These are phyloP conservation scores for Hyposmocoma kahamanoa DNA, from an alignment of 1,140 invertebrate genomes.

Conservation along the genomic window DNA sequence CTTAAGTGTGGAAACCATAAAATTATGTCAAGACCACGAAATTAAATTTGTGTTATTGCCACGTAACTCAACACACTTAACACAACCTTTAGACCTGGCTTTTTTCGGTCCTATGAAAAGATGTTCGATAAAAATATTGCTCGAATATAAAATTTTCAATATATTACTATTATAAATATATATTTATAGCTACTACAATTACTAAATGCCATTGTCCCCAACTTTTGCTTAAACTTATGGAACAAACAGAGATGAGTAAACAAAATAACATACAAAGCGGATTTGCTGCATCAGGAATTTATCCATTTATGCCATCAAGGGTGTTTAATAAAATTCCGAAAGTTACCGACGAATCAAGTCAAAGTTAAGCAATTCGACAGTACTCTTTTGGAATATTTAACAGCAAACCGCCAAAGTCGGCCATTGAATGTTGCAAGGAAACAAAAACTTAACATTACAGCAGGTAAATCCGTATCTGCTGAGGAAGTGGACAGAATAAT, in stretches of 20 bases:
- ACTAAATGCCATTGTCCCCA: neutral
- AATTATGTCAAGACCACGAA: conserved; percentile 33
- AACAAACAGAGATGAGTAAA: neutral
- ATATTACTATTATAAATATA: neutral
- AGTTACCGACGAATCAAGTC: neutral
- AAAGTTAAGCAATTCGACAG: neutral
- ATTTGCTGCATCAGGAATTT: neutral
- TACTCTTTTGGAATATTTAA: neutral
- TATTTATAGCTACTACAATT: no score
- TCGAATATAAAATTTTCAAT: conserved; percentile 6
- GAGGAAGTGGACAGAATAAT: no score
- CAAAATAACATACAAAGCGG: neutral
- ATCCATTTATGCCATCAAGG: neutral
- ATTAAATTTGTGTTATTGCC: conserved; percentile 28
- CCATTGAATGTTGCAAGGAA: neutral
- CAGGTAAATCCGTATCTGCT: neutral
- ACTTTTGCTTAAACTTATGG: neutral
- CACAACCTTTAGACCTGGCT: conserved; percentile 55
- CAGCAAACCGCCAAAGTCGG: neutral
- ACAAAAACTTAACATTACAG: neutral
- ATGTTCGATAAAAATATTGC: conserved; percentile 33
- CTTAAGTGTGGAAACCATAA: conserved; percentile 16
- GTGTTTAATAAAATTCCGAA: neutral
- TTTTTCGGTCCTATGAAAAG: conserved; percentile 41
- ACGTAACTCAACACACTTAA: conserved; percentile 40